phyloP scores from a whole-genome alignment of 2,888 invertebrate genomes.

The Dryobotodes eremita region DNA sequence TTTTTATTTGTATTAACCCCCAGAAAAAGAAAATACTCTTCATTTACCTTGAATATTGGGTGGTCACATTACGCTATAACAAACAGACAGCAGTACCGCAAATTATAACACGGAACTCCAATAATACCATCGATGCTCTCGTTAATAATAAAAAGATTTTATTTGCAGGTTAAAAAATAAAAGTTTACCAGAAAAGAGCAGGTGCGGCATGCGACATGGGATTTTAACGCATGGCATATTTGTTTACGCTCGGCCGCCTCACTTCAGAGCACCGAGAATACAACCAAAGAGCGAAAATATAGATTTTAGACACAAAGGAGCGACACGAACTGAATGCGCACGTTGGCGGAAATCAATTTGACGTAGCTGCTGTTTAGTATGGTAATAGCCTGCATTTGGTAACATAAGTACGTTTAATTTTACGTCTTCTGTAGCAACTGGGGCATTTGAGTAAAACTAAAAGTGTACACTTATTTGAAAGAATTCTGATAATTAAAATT shows the following conservation, averaged over 20 bases:
- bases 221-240: constrained; percentile 57
- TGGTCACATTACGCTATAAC: background rate
- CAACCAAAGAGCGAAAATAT: constrained; percentile 49
- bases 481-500: background rate
- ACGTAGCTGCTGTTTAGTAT: constrained; percentile 17
- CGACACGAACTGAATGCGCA: constrained; percentile 40
- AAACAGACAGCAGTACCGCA: background rate
- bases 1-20: background rate
- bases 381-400: constrained; percentile 39
- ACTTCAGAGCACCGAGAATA: constrained; percentile 69
- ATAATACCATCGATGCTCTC: constrained; percentile 2
- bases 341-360: constrained; percentile 42
- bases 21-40: background rate
- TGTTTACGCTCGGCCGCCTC: constrained; percentile 70
- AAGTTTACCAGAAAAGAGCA: constrained; percentile 23
- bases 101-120: constrained; percentile 7
- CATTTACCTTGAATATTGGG: background rate
- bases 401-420: constrained; percentile 18
- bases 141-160: constrained; percentile 6
- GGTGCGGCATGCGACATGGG: constrained; percentile 43
- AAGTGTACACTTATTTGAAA: background rate
- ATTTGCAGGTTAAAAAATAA: constrained; percentile 4
- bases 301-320: constrained; percentile 56
- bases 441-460: constrained; percentile 5
- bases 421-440: constrained; percentile 16